Base-by-base conservation (phyloP, 1,140 invertebrate species). In the Monomorium pharaonis region DNA sequence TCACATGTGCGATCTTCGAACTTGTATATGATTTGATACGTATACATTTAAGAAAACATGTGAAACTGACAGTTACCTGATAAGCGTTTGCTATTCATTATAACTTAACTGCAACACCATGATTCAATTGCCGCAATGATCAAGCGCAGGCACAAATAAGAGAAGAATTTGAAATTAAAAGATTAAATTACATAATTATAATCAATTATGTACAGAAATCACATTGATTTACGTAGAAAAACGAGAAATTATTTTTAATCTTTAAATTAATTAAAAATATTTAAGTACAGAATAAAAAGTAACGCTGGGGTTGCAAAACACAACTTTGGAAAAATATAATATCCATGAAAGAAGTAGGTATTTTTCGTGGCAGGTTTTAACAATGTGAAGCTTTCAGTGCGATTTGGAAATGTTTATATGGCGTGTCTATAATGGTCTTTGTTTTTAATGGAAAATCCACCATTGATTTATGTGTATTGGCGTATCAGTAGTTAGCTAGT, bases 11-110 rank as follows among this genome's bases (percentile, higher is more conserved):
- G 49, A 70, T 54, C 24, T 47, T 12, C 47, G 42, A 51, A 44
- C 33, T 83, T 33, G 49, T 21, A 30, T 54, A 14, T 44, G 63
- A 56, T 37, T 44, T 44, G 14, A 21, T 37, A 6, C 24, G 18
- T 51, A n/a, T 44, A 18, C 77, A 58, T 54, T 74, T 24, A 81
- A 81, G 49, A 72, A 81, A 44, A 21, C 65, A n/a, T 10, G 24
- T 47, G 78, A 58, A 74, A 83, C 37, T 83, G 51, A 72, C 51
- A 70, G 37, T 56, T 27, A 47, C 21, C 21, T 47, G 51, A 27
- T 54, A 47, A 58, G 47, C 27, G 44, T 74, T 83, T 24, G 78
- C 12, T 16, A 72, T 69, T 51, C 27, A n/a, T 83, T 24, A 21
- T 24, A 72, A 18, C 12, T 72, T 44, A 33, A 74, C n/a, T 47